Base-by-base conservation (phyloP, 1,140 invertebrate genomes). In the Drosophila nikananu region DNA sequence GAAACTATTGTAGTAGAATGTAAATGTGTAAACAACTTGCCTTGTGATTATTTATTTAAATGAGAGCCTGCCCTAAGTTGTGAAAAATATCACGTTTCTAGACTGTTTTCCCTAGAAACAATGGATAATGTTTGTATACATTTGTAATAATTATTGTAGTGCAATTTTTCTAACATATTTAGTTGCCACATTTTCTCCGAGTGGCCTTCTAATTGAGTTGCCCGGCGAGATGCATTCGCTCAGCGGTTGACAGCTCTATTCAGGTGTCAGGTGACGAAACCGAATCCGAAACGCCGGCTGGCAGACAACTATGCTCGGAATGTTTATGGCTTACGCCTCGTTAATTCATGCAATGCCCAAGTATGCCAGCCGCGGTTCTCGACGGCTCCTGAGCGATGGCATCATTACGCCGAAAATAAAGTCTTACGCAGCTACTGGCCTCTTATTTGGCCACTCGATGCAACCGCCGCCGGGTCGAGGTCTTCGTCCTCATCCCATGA, bases 391-490 rank as follows among this genome's bases (percentile, higher is more conserved):
- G 44, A 42, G 58, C 54, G 52, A 67, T 80, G 80, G 65, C 72
- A 83, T 87, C 67, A 87, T 71, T 63, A 49, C 54, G 44, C 68
- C 81, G 44, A 87, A 87, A 87, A 87, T 87, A 89, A 57, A 84
- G n/a, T 89, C 83, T 77, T 83, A 77, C 80, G 68, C 72, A 75
- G 65, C 44, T 30, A 27, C 82, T 58, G 32, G 52, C 55, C 59
- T 52, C 63, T 64, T 60, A 65, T 80, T 73, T 65, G 61, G 81
- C 37, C 65, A 83, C 83, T 74, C 66, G 35, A 41, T 52, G 42
- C 57, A 77, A 21, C 23, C 37, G 52, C 35, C 19, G 35, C 32
- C n/a, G 19, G 62, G 30, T 55, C 64, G 49, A 30, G 49, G 55
- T 32, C 54, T 67, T 70, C 58, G 48, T 30, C 42, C 55, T 58